These are phyloP conservation scores for Tipula confusa DNA, from an alignment of 2,888 invertebrate species.

Conservation along the genomic window DNA sequence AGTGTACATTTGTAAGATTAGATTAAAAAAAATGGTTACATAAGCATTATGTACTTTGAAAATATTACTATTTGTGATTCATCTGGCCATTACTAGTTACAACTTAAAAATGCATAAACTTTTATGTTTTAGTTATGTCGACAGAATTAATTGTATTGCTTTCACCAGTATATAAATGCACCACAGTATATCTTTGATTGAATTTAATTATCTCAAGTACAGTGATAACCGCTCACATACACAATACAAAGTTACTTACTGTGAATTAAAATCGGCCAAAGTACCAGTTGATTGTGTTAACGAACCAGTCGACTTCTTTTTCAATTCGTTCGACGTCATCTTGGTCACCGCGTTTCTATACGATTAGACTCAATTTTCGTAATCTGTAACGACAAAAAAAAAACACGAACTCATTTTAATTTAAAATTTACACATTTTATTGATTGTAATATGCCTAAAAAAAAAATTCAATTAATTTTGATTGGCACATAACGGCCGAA, in stretches of 20 bases:
- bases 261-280: conserved; percentile 9
- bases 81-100: no score
- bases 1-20: no score
- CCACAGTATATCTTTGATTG: no score
- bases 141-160: background rate
- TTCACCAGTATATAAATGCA: background rate
- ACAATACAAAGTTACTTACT: background rate
- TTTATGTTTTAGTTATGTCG: no score
- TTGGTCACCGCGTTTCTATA: background rate
- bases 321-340: background rate
- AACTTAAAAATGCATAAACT: no score
- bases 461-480: background rate
- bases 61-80: no score
- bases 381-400: background rate
- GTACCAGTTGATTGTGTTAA: background rate
- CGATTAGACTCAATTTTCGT: background rate
- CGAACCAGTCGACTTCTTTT: background rate
- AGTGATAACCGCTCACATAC: no score
- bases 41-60: no score
- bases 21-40: no score
- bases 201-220: no score
- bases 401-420: no score
- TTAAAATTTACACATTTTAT: no score
- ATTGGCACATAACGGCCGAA: background rate
- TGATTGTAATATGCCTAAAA: background rate